These are phyloP conservation scores for Coreoperca whiteheadi DNA, from an alignment of 2,113 vertebrate species.

Conservation along the genomic window DNA sequence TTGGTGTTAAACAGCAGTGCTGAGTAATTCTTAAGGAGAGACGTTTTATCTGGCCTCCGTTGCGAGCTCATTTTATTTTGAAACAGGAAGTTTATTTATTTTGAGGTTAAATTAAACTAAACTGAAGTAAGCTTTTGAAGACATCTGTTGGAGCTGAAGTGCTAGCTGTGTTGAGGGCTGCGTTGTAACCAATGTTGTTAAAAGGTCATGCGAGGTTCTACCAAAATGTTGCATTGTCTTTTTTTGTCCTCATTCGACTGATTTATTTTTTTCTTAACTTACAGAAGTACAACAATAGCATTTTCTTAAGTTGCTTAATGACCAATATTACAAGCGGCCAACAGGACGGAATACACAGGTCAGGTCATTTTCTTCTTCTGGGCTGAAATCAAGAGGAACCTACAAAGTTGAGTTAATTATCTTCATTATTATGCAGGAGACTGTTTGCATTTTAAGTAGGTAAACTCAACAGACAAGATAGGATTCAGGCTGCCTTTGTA, in stretches of 20 bases:
- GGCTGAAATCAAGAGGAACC: too few species aligned
- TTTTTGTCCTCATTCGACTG: background rate
- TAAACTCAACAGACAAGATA: background rate
- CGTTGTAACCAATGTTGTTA: background rate
- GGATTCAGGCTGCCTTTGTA: background rate
- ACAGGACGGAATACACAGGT: too few species aligned
- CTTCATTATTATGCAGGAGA: background rate
- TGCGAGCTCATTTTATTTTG: too few species aligned
- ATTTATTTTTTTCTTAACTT: background rate
- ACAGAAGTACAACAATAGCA: background rate
- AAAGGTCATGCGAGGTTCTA: background rate
- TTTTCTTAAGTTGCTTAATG: background rate
- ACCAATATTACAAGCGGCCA: background rate
- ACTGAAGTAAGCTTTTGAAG: too few species aligned
- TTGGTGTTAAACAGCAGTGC: background rate
- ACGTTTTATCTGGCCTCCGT: background rate
- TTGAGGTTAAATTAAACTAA: too few species aligned
- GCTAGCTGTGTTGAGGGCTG: background rate
- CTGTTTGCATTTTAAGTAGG: background rate
- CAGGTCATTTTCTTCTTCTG: background rate
- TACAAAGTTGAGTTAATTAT: background rate
- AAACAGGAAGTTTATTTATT: too few species aligned
- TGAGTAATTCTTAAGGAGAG: background rate
- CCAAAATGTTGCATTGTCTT: background rate
- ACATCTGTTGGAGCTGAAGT: too few species aligned